Conservation (phyloP, 1,140 invertebrate genomes). For the Phymastichus coffea region DNA sequence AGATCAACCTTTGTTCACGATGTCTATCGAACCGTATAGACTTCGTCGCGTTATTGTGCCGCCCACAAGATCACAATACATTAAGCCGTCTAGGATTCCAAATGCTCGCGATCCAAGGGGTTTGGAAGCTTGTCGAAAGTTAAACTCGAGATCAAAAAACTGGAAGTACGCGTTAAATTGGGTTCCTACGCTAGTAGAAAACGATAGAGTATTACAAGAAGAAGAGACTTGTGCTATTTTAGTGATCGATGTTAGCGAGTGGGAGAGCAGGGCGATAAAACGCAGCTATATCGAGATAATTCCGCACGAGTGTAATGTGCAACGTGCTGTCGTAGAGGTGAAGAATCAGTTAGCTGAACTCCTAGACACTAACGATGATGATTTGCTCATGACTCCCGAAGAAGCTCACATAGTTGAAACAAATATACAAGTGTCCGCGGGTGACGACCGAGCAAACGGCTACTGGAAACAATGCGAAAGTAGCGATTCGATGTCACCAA, state of each 20-base stretch:
- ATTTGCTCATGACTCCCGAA: too few species aligned
- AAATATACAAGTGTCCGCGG: too few species aligned
- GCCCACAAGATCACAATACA: rapidly evolving
- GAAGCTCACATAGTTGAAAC: too few species aligned
- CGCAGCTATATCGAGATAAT: background rate
- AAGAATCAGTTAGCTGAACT: too few species aligned
- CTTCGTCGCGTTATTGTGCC: background rate
- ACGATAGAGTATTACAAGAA: background rate
- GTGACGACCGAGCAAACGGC: too few species aligned
- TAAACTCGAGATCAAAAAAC: too few species aligned
- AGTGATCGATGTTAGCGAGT: background rate
- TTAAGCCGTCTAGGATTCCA: background rate
- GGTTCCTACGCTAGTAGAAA: slow-evolving; percentile 1
- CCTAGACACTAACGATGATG: too few species aligned
- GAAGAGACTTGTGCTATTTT: slow-evolving; percentile 3
- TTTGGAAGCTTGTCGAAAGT: too few species aligned
- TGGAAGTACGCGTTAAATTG: too few species aligned
- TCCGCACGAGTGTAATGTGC: slow-evolving; percentile 8
- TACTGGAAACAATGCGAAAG: too few species aligned
- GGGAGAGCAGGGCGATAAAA: background rate
- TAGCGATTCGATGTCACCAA: too few species aligned
- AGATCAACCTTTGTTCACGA: background rate
- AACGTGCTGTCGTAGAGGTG: background rate
- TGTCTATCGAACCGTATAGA: background rate
- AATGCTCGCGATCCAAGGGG: slow-evolving; percentile 5